These are phyloP conservation scores for Propsilocerus akamusi DNA, from an alignment of 1,140 invertebrate genomes.

Conservation along the genomic window DNA sequence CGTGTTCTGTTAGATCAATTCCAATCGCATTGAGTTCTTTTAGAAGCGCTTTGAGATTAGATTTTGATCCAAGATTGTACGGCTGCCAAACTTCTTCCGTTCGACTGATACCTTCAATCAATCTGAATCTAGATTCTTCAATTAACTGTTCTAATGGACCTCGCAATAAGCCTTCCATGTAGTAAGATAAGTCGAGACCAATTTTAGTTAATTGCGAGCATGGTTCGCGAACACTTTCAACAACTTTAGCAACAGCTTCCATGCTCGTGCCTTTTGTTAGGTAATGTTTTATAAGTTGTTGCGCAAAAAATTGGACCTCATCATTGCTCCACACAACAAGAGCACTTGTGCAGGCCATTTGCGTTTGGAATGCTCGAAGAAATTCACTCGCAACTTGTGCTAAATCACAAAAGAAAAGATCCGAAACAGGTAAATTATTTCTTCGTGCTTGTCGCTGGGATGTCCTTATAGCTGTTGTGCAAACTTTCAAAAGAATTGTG, in stretches of 20 bases:
- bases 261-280: constrained; percentile 79
- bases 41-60: constrained; percentile 27
- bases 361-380: constrained; percentile 18
- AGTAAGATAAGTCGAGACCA: constrained; percentile 50
- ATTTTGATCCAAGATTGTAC: constrained; percentile 40
- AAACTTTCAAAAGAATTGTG: constrained; percentile 18
- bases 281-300: constrained; percentile 71
- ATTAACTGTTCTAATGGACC: constrained; percentile 33
- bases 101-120: constrained; percentile 46
- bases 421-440: constrained; percentile 21
- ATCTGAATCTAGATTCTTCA: constrained; percentile 22
- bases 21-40: constrained; percentile 28
- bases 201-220: constrained; percentile 42
- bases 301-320: constrained; percentile 67
- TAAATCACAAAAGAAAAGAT: constrained; percentile 22
- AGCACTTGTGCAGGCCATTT: constrained; percentile 29
- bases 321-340: constrained; percentile 80
- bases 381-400: constrained; percentile 22
- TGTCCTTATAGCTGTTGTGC: constrained; percentile 16
- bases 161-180: constrained; percentile 59
- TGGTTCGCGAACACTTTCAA: constrained; percentile 53
- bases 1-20: constrained; percentile 20
- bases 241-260: constrained; percentile 70
- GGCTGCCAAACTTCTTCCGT: constrained; percentile 57
- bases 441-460: constrained; percentile 20